Evolutionary conservation across 2,888 invertebrate species (phyloP).

Genomic region (Drosophila atripex): DNA sequence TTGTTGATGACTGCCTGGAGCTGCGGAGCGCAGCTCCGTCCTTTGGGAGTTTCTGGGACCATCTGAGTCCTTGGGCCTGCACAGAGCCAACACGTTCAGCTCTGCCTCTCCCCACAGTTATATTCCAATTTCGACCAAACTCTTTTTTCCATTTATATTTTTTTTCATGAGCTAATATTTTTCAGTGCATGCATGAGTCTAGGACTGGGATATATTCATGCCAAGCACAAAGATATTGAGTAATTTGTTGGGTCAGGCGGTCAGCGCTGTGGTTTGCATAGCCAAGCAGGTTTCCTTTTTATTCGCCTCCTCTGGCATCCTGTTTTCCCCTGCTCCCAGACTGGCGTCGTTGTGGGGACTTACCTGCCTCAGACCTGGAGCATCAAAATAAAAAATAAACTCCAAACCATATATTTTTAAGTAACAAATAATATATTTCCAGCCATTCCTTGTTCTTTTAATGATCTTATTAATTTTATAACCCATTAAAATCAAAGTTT

Average conservation of each 20-base stretch:
- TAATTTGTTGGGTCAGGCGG: slow-evolving; percentile 78
- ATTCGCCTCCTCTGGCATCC: slow-evolving; percentile 26
- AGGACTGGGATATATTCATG: slow-evolving; percentile 35
- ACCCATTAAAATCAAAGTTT: too few species aligned
- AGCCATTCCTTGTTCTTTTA: background rate
- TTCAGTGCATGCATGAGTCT: background rate
- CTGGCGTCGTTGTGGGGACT: slow-evolving; percentile 71
- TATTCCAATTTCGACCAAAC: too few species aligned
- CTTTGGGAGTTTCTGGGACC: slow-evolving; percentile 32
- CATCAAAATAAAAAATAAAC: background rate
- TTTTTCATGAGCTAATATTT: background rate
- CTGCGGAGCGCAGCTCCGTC: slow-evolving; percentile 27
- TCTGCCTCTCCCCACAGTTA: too few species aligned
- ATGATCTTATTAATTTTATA: background rate
- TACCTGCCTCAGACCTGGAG: slow-evolving; percentile 42
- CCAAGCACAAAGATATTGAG: slow-evolving; percentile 76
- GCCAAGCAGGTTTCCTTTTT: slow-evolving; percentile 64
- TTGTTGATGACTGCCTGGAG: slow-evolving; percentile 75
- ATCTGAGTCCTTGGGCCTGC: slow-evolving; percentile 24
- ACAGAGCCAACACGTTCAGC: background rate
- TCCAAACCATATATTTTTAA: background rate
- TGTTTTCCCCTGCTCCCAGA: slow-evolving; percentile 48
- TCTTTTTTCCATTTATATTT: too few species aligned
- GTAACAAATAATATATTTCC: background rate
- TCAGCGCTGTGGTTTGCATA: slow-evolving; percentile 77